A percentile compares a stretch with the other conserved stretches of the same genome.
phyloP scores from a whole-genome alignment of 2,113 vertebrate species.

The Helogale parvula region DNA sequence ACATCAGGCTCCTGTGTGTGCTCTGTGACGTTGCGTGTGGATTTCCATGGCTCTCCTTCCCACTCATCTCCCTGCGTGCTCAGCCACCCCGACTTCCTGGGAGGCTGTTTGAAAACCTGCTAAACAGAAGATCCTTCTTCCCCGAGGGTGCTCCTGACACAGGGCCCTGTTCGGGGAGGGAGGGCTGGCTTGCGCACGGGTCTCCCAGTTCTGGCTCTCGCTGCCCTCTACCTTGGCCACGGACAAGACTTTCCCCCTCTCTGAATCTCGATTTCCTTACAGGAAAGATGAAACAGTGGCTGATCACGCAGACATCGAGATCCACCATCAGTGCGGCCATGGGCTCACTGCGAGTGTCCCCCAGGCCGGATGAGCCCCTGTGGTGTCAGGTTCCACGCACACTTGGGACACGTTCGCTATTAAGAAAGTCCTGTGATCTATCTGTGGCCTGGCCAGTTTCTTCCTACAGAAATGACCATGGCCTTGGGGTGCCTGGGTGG shows the following conservation, averaged over 20 bases:
- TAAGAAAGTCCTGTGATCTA: not conserved
- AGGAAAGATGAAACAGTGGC: not conserved
- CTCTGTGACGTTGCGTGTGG: not conserved
- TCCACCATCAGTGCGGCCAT: not conserved
- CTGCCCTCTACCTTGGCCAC: not conserved
- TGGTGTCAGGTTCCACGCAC: not conserved
- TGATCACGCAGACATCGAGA: not conserved
- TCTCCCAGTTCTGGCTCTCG: not conserved
- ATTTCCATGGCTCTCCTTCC: not conserved
- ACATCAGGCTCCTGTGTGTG: fast-evolving
- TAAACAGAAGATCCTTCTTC: not conserved
- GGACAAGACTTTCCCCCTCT: not conserved
- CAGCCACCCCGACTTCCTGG: not conserved
- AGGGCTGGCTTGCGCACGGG: not conserved
- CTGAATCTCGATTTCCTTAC: not conserved
- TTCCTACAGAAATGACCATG: not conserved
- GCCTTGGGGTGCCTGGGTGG: not conserved
- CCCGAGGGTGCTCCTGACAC: not conserved
- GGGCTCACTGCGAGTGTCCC: not conserved
- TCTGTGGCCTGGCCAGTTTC: not conserved
- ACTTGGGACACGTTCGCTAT: too few relatives aligned
- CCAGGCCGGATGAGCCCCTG: not conserved
- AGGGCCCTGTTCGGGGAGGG: too few relatives aligned
- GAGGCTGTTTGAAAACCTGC: not conserved
- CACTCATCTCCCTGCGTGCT: not conserved